Conservation (phyloP, 2,888 invertebrate genomes). For the Sphaerophoria rueppellii region DNA sequence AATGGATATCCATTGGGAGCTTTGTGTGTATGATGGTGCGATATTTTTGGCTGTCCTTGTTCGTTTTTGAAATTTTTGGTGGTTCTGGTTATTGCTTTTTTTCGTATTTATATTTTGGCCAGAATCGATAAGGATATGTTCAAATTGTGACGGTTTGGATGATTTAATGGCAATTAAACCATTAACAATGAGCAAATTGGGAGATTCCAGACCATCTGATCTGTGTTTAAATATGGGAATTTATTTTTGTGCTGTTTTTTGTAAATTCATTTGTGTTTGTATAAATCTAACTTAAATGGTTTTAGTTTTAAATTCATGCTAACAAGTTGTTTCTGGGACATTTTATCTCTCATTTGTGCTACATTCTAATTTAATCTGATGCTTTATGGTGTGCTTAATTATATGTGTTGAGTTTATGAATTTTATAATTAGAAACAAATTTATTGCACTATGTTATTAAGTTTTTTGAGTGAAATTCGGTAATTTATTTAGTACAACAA, state of each 20-base stretch:
- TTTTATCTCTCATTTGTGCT: neutral
- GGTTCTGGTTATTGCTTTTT: constrained; percentile 9
- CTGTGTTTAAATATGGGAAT: neutral
- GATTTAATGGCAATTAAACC: constrained; percentile 65
- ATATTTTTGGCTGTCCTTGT: constrained; percentile 37
- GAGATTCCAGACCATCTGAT: constrained; percentile 2
- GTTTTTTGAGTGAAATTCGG: neutral
- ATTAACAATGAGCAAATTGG: constrained; percentile 51
- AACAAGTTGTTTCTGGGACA: constrained; percentile 7
- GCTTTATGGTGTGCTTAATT: constrained; percentile 1
- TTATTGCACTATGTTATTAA: neutral
- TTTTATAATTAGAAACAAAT: neutral
- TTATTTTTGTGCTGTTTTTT: neutral
- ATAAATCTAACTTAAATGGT: neutral
- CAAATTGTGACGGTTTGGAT: constrained; percentile 46
- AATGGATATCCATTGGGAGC: constrained; percentile 60
- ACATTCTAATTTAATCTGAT: constrained; percentile 4
- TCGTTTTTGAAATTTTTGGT: constrained; percentile 59
- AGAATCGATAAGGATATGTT: constrained; percentile 61
- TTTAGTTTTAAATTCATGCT: constrained; percentile 26
- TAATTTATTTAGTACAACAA: too few relatives aligned
- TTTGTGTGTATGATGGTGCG: constrained; percentile 17
- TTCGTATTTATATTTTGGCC: constrained; percentile 29
- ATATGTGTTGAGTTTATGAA: neutral
- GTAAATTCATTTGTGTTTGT: neutral